Evolutionary conservation across 1,140 invertebrate species (phyloP).

Genomic region (Papilio machaon): DNA sequence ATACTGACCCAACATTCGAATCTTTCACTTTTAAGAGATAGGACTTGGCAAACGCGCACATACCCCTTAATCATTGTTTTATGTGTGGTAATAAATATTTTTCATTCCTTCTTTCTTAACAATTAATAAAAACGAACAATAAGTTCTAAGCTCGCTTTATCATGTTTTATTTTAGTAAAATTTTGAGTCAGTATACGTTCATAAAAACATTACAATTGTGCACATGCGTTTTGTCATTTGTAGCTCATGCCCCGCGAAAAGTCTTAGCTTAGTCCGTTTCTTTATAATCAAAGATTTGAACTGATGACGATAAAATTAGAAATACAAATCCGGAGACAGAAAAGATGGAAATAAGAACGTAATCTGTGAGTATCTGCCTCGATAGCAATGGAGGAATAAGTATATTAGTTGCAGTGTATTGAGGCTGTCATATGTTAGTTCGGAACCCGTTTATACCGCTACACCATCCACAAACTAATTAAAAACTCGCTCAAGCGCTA

Average conservation of each 20-base stretch:
- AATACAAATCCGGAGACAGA: not conserved
- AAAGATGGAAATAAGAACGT: not conserved
- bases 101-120: too few species aligned
- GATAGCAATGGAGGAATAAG: not conserved
- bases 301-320: too few species aligned
- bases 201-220: not conserved
- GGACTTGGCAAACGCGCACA: not conserved
- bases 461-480: constrained; percentile 36
- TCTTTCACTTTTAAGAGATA: not conserved
- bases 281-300: too few species aligned
- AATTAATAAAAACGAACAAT: not conserved
- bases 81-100: too few species aligned
- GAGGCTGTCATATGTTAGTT: constrained; percentile 12
- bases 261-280: too few species aligned
- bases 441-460: constrained; percentile 35
- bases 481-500: constrained; percentile 39
- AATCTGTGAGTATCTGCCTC: not conserved
- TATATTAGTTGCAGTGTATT: not conserved
- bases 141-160: not conserved
- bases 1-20: not conserved
- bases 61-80: not conserved
- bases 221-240: not conserved
- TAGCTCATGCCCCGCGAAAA: not conserved
- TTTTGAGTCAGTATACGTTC: not conserved
- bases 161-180: not conserved